phyloP scores from a whole-genome alignment of 1,140 invertebrate species.

The Drosophila nasuta region DNA sequence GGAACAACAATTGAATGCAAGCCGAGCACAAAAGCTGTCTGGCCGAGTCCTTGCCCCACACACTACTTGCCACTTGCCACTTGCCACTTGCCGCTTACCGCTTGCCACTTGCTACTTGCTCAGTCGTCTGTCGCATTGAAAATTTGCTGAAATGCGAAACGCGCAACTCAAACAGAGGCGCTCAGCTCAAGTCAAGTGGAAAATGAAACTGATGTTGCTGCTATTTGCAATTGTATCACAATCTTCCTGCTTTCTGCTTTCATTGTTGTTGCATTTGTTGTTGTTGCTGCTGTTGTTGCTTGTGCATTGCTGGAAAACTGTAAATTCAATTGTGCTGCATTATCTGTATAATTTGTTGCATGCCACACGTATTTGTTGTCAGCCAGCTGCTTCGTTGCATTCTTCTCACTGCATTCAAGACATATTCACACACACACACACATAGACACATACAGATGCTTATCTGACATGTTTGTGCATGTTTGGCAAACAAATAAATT shows the following conservation, averaged over 20 bases:
- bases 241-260: not conserved
- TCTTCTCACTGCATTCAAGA: slow-evolving; percentile 28
- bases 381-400: slow-evolving; percentile 12
- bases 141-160: slow-evolving; percentile 77
- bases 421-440: slow-evolving; percentile 1
- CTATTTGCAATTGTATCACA: slow-evolving; percentile 23
- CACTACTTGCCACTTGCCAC: not conserved
- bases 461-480: slow-evolving; percentile 20
- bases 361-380: slow-evolving; percentile 32
- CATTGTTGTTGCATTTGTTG: too few species aligned
- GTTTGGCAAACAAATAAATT: slow-evolving; percentile 46
- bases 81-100: slow-evolving; percentile 38
- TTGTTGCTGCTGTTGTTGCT: slow-evolving; percentile 5
- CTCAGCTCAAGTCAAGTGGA: slow-evolving; percentile 75
- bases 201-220: slow-evolving; percentile 70
- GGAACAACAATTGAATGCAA: slow-evolving; percentile 47
- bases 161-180: slow-evolving; percentile 44
- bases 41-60: slow-evolving; percentile 12
- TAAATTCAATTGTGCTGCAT: slow-evolving; percentile 73
- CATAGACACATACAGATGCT: not conserved
- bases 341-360: slow-evolving; percentile 72
- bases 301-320: slow-evolving; percentile 37
- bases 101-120: slow-evolving; percentile 35
- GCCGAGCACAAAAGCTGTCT: slow-evolving; percentile 45
- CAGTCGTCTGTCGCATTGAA: slow-evolving; percentile 71